phyloP scores from a whole-genome alignment of 2,113 vertebrate genomes.

The Glaucidium brasilianum region DNA sequence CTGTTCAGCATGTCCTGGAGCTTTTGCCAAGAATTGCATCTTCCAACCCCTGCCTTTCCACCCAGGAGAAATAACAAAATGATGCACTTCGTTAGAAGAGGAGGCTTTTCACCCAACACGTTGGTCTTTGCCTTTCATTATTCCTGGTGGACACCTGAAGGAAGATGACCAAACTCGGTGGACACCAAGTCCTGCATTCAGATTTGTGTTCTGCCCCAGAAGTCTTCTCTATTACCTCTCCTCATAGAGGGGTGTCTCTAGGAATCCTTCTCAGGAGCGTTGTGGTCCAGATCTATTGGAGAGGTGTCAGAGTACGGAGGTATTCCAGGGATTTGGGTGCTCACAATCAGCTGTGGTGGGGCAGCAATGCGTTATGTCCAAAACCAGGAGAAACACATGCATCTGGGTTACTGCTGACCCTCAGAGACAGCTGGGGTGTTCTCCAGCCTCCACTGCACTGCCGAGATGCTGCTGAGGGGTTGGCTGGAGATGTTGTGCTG shows the following conservation, averaged over 20 bases:
- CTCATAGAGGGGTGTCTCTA: background rate
- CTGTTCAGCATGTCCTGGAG: background rate
- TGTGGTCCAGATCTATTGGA: background rate
- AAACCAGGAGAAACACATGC: background rate
- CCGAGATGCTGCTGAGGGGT: background rate
- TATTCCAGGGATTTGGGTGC: background rate
- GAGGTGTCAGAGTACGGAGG: background rate
- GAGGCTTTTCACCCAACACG: background rate
- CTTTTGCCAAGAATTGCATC: background rate
- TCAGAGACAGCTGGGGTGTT: background rate
- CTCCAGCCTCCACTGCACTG: background rate
- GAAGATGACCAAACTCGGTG: background rate
- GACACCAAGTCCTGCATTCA: fast-evolving
- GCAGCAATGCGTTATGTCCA: background rate
- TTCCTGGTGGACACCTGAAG: background rate
- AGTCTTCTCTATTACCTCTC: background rate
- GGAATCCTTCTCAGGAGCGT: background rate
- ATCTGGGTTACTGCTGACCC: background rate
- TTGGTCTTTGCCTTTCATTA: background rate
- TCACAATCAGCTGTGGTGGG: background rate
- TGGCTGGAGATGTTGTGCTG: fast-evolving
- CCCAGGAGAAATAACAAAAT: background rate
- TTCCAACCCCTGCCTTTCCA: background rate
- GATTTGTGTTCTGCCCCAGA: background rate
- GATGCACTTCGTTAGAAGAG: background rate